Percentiles rank a stretch among this genome's conserved stretches.
Evolutionary conservation across 1,140 invertebrate genomes (phyloP).

Genomic region (Oncopodura yosiiana): DNA sequence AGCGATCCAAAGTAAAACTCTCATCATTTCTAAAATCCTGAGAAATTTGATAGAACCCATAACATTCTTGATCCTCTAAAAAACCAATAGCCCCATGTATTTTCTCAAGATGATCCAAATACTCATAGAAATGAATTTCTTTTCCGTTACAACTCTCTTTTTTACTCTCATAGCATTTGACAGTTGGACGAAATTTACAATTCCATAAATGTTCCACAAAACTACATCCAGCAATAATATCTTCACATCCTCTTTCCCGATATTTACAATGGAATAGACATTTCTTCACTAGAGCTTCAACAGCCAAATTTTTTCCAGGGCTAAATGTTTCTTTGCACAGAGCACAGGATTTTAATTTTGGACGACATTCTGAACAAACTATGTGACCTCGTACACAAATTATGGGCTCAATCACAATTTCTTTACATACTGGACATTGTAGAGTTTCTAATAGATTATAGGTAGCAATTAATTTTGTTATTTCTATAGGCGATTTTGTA

Average conservation of each 20-base stretch:
- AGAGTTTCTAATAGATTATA: not conserved
- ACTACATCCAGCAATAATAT: not conserved
- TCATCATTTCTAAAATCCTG: too few species aligned
- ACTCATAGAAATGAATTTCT: too few species aligned
- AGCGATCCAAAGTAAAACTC: too few species aligned
- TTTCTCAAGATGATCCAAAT: too few species aligned
- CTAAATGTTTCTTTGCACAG: not conserved
- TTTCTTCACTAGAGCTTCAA: not conserved
- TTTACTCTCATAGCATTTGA: too few species aligned
- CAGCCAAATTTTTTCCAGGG: not conserved
- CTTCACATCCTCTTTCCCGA: not conserved
- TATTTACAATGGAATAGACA: not conserved
- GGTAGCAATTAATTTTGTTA: too few species aligned
- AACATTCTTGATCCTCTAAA: too few species aligned
- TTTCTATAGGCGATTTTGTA: too few species aligned
- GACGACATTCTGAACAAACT: not conserved
- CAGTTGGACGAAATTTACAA: not conserved
- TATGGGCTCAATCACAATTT: not conserved
- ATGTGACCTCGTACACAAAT: slow-evolving; percentile 3
- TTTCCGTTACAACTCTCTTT: too few species aligned
- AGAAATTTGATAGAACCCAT: too few species aligned
- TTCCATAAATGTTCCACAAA: not conserved
- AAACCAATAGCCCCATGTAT: too few species aligned
- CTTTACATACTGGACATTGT: slow-evolving; percentile 4
- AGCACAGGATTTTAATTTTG: not conserved